Percentiles rank a stretch among this genome's conserved stretches.
Evolutionary conservation across 2,888 invertebrate species (phyloP).

Genomic region (Gymnocheta viridis): DNA sequence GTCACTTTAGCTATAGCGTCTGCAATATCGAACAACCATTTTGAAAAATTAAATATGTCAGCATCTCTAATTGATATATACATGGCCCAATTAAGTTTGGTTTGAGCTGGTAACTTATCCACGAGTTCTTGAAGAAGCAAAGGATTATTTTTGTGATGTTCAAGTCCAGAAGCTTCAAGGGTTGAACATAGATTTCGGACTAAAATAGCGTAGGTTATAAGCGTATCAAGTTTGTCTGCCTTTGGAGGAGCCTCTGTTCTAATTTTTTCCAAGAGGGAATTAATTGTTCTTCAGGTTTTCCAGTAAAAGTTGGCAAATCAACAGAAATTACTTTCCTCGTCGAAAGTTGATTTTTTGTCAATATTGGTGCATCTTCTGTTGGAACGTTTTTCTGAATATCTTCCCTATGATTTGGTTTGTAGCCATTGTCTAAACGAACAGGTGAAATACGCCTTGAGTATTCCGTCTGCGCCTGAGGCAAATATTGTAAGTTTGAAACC

Average conservation of each 20-base stretch:
- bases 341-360: neutral
- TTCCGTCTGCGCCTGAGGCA: neutral
- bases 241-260: neutral
- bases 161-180: neutral
- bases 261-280: constrained; percentile 10
- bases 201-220: neutral
- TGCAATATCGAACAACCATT: constrained; percentile 7
- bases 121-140: constrained; percentile 9
- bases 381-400: neutral
- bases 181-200: constrained; percentile 12
- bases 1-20: neutral
- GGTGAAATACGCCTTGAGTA: neutral
- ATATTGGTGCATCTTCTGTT: neutral
- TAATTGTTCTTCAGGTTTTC: constrained; percentile 6
- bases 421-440: too few relatives aligned
- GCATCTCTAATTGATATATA: neutral
- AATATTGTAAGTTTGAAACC: neutral
- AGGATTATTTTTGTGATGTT: neutral
- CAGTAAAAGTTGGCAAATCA: neutral
- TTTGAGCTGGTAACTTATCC: constrained; percentile 2
- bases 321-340: neutral
- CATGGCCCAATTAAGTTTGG: constrained; percentile 14
- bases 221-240: constrained; percentile 2
- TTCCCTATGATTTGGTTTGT: neutral
- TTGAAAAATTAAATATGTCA: neutral